Conservation (phyloP, 2,113 vertebrate species). For the Sebastes schlegelii region DNA sequence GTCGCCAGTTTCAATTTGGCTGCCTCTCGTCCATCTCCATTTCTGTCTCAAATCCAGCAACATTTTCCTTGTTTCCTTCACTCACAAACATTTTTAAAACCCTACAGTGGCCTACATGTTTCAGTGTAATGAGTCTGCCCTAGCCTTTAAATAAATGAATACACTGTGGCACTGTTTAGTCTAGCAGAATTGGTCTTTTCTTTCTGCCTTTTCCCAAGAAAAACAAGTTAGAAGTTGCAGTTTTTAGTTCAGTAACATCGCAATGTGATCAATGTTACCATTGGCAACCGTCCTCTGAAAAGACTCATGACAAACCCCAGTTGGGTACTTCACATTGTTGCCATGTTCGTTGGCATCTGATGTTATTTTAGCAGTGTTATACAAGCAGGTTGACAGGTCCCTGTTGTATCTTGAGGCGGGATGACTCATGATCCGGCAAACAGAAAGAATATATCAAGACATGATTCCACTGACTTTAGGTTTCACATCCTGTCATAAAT, state of each 20-base stretch:
- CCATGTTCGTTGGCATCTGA: conserved; percentile 3
- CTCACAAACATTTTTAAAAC: conserved; percentile 10
- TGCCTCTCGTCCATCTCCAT: not conserved
- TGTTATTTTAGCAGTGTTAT: conserved; percentile 31
- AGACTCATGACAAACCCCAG: conserved; percentile 8
- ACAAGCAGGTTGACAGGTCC: conserved; percentile 25
- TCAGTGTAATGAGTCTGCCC: not conserved
- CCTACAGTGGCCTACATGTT: not conserved
- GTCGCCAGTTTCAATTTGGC: conserved; percentile 32
- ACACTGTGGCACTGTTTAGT: not conserved
- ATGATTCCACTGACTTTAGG: not conserved
- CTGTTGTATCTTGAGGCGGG: conserved; percentile 6
- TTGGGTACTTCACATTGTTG: conserved; percentile 24
- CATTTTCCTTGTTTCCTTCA: conserved; percentile 1
- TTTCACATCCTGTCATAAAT: not conserved
- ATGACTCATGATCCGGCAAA: conserved; percentile 29
- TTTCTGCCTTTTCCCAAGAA: not conserved
- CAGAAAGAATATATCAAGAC: conserved; percentile 13
- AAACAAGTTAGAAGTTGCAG: not conserved
- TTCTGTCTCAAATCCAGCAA: conserved; percentile 25
- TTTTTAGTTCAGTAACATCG: not conserved
- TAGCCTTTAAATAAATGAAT: not conserved
- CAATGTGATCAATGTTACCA: not conserved
- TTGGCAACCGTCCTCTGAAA: not conserved
- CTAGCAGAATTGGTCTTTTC: not conserved